A percentile compares a stretch with the other conserved stretches of the same genome.
Evolutionary conservation across 2,888 invertebrate genomes (phyloP).

Genomic region (Dynastes hyllus): DNA sequence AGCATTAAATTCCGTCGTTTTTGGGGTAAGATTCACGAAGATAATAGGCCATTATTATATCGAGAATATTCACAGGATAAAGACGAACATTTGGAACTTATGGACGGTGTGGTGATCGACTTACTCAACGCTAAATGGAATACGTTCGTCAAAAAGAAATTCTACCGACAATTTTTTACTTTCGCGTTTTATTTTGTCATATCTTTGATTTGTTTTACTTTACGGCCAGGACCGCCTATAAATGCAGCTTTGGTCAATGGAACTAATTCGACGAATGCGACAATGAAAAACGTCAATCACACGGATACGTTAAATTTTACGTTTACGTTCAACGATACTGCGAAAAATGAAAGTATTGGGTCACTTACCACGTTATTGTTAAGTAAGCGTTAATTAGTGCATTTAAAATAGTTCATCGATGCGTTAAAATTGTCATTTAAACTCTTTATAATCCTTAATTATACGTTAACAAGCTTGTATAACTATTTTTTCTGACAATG

Average conservation of each 20-base stretch:
- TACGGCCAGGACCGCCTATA: slow-evolving; percentile 86
- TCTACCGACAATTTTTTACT: slow-evolving; percentile 92
- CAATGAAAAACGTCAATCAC: slow-evolving; percentile 36
- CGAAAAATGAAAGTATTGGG: slow-evolving; percentile 42
- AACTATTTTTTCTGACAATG: no score
- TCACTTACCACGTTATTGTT: slow-evolving; percentile 4
- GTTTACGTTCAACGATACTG: slow-evolving; percentile 40
- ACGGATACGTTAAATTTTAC: slow-evolving; percentile 44
- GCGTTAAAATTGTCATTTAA: no score
- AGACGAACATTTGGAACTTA: slow-evolving; percentile 93
- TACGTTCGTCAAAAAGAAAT: slow-evolving; percentile 95
- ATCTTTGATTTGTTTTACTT: slow-evolving; percentile 90
- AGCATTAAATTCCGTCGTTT: slow-evolving; percentile 95
- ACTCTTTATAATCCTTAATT: no score
- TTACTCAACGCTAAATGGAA: slow-evolving; percentile 98
- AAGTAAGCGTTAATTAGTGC: not conserved
- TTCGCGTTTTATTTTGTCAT: slow-evolving; percentile 94
- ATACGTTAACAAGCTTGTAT: no score
- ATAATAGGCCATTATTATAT: not conserved
- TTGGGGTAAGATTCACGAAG: slow-evolving; percentile 82
- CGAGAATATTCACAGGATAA: slow-evolving; percentile 80
- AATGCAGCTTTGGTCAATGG: slow-evolving; percentile 53
- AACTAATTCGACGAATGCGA: slow-evolving; percentile 54
- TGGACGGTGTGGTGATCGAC: slow-evolving; percentile 96
- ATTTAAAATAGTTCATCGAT: no score